Base-by-base conservation (phyloP, 2,113 vertebrate genomes). In the Polyodon spathula region DNA sequence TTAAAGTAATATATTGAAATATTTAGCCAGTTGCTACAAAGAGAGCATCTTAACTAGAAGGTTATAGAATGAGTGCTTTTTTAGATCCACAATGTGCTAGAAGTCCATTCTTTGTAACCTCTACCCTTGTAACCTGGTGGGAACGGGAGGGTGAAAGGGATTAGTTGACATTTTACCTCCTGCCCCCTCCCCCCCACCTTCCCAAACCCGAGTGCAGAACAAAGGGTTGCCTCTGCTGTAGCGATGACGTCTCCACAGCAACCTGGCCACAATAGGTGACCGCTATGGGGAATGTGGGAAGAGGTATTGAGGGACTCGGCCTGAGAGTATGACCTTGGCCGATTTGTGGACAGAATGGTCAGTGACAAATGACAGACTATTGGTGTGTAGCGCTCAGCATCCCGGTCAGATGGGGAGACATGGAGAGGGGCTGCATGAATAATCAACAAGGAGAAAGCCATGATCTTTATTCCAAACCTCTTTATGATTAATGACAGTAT, bases 401-500 rank as follows among this genome's bases (percentile, higher is more conserved):
- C 39, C 39, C 44, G 9, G 37, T 14, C 5, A 15, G 38, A 10
- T 57, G 16, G 39, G n/a, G 37, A 10, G 8, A 55, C 67, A 38
- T 54, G 44, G 54, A 56, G 68, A 68, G 53, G 68, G 67, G 65
- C 66, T 70, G 74, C 73, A 71, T 64, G 79, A 76, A 78, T 78
- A 80, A 80, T 82, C 78, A 75, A 54, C n/a, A n/a, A n/a, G 78
- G 80, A 71, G 74, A 77, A 82, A 82, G 79, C 76, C 73, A 76
- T 68, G 71, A 66, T 75, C 77, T 76, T 78, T 84, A 75, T 80
- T 72, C 77, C 78, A 79, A 78, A 78, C 80, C 79, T 66, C 73
- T 69, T 70, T 12, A 72, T 85, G 83, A 85, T 84, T 85, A 79
- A 84, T 84, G 78, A 84, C 78, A 73, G 61, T 69, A 67, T 77